phyloP scores from a whole-genome alignment of 1,140 invertebrate genomes.

The Saccostrea cuccullata region DNA sequence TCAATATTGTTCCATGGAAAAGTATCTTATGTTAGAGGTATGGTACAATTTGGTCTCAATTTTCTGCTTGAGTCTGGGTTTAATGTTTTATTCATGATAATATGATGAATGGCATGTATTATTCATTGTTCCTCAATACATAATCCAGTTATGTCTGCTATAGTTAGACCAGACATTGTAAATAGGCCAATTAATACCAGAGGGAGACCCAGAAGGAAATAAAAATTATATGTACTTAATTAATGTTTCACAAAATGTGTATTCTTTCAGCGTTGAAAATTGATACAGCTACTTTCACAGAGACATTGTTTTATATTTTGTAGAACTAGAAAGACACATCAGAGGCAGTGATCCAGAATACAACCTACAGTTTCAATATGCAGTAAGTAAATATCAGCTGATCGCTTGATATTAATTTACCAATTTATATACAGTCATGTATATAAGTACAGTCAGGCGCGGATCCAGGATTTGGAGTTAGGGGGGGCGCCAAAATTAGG shows the following conservation, averaged over 20 bases:
- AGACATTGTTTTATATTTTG: conserved; percentile 75
- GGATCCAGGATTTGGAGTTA: too few species aligned
- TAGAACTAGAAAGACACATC: conserved; percentile 96
- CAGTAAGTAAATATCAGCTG: conserved; percentile 85
- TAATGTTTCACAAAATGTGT: background rate
- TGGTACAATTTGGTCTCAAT: background rate
- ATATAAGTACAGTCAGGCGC: background rate
- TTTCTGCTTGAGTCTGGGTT: background rate
- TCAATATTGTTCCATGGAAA: background rate
- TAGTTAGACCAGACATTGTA: background rate
- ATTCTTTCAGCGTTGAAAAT: background rate
- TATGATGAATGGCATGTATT: background rate
- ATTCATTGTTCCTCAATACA: background rate
- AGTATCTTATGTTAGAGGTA: conserved; percentile 2
- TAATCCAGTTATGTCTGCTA: background rate
- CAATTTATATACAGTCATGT: background rate
- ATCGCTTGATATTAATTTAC: background rate
- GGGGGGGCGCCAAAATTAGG: too few species aligned
- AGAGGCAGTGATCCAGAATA: conserved; percentile 96
- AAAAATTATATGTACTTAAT: background rate
- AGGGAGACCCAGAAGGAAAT: background rate
- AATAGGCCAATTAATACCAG: background rate
- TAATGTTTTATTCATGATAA: background rate
- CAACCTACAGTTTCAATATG: conserved; percentile 98
- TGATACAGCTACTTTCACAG: too few species aligned